Evolutionary conservation across 2,113 vertebrate genomes (phyloP).

Genomic region (Lutjanus erythropterus): DNA sequence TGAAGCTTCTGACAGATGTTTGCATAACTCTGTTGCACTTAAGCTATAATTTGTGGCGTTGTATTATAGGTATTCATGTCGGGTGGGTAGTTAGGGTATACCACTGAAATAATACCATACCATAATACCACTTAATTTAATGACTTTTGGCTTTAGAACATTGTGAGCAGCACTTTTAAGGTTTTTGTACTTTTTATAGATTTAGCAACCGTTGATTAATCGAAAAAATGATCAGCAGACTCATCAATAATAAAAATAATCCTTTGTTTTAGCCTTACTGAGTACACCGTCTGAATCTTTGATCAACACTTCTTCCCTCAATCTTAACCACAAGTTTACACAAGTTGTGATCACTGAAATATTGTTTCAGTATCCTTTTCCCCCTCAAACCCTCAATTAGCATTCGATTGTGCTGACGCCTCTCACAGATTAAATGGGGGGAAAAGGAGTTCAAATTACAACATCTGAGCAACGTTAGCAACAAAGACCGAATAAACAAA

Average conservation of each 20-base stretch:
- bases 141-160: not conserved
- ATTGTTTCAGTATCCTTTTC: not conserved
- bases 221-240: not conserved
- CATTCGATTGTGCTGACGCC: not conserved
- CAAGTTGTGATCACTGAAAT: not conserved
- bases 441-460: not conserved
- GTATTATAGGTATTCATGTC: not conserved
- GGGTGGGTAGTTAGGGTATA: too few species aligned
- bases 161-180: not conserved
- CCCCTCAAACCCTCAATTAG: not conserved
- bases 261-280: not conserved
- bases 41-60: not conserved
- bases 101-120: too few species aligned
- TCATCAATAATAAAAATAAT: not conserved
- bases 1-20: too few species aligned
- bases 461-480: not conserved
- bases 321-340: not conserved
- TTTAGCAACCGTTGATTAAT: not conserved
- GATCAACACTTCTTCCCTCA: not conserved
- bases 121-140: too few species aligned
- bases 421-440: not conserved
- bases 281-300: not conserved
- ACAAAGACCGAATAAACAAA: slow-evolving; percentile 14
- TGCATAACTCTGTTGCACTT: too few species aligned
- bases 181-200: too few species aligned